A percentile compares a stretch with the other conserved stretches of the same genome.
Evolutionary conservation across 2,113 vertebrate species (phyloP).

Genomic region (Apus apus): DNA sequence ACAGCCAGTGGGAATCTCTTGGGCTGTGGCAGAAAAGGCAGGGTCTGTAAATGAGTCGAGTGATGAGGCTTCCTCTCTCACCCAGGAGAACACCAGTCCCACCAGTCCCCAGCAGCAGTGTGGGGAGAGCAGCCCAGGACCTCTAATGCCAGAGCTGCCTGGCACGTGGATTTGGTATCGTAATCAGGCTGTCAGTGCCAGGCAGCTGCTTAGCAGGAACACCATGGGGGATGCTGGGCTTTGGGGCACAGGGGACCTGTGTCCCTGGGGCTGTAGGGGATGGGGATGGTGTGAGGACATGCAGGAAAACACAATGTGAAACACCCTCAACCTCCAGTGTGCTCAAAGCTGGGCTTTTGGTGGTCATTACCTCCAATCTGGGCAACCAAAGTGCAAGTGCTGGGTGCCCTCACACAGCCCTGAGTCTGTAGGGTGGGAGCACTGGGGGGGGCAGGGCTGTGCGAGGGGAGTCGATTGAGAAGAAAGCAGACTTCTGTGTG

Average conservation of each 20-base stretch:
- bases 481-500: background rate
- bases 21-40: background rate
- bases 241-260: background rate
- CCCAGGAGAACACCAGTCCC: background rate
- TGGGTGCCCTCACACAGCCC: background rate
- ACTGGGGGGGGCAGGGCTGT: background rate
- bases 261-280: no score
- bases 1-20: background rate
- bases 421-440: background rate
- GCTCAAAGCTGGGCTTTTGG: background rate
- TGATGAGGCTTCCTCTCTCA: background rate
- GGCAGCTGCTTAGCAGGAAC: background rate
- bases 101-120: background rate
- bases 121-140: background rate
- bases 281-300: fast-evolving
- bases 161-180: background rate
- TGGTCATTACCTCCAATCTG: background rate
- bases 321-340: background rate
- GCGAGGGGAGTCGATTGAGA: background rate
- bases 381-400: background rate
- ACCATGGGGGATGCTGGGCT: fast-evolving
- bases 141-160: fast-evolving
- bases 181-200: background rate
- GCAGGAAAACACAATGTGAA: background rate
- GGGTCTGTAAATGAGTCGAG: background rate